A percentile compares a stretch with the other conserved stretches of the same genome.
Conservation (phyloP, 1,140 invertebrate genomes). For the Drosophila leontia region DNA sequence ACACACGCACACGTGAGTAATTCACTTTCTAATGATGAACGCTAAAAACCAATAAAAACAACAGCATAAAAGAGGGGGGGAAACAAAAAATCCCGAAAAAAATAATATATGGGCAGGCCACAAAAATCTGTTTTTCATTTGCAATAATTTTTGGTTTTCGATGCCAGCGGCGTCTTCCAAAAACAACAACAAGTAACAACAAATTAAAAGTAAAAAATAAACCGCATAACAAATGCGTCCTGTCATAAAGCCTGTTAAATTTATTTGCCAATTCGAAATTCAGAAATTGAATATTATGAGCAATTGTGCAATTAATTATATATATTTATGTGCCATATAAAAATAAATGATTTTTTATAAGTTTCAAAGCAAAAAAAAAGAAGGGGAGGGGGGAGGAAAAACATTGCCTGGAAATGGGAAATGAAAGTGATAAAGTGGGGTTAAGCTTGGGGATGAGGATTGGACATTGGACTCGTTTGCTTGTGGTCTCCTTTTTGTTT, state of each 20-base stretch:
- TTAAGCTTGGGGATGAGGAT: background rate
- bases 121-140: constrained; percentile 46
- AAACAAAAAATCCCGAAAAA: constrained; percentile 25
- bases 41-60: constrained; percentile 11
- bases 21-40: constrained; percentile 61
- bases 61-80: background rate
- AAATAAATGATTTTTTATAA: constrained; percentile 25
- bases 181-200: background rate
- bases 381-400: background rate
- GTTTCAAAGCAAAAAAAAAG: background rate
- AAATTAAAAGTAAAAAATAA: constrained; percentile 12
- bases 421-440: constrained; percentile 6
- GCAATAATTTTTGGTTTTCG: constrained; percentile 42
- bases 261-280: constrained; percentile 46
- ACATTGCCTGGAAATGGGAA: constrained; percentile 5
- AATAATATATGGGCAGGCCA: constrained; percentile 40
- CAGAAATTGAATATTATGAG: constrained; percentile 50
- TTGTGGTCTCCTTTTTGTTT: background rate
- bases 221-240: constrained; percentile 21
- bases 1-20: constrained; percentile 23
- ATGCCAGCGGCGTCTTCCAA: constrained; percentile 23
- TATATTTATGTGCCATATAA: constrained; percentile 24
- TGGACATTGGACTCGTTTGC: background rate
- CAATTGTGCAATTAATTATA: constrained; percentile 42
- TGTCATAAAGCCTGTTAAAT: constrained; percentile 46